Base-by-base conservation (phyloP, 2,113 vertebrate species). In the Nothobranchius kuhntae region DNA sequence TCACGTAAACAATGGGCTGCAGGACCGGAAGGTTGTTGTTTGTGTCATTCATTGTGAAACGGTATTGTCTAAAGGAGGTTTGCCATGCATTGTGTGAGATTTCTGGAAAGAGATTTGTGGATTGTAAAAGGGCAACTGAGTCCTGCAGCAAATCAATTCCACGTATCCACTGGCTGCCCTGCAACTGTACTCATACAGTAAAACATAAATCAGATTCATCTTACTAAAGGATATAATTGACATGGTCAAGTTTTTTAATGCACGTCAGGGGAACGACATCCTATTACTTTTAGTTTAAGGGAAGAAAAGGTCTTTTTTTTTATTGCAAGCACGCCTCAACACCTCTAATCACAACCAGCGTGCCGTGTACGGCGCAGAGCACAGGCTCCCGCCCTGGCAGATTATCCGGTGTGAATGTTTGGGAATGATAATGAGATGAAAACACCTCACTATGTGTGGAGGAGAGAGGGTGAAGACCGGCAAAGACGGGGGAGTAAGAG, bases 361-460 rank as follows among this genome's bases (percentile, higher is more conserved):
- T 78, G 83, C 77, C 81, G 86, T 80, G 82, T 75, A 74, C 48
- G 67, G 68, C 81, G 86, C 75, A 65, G 74, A 86, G 68, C 78
- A 80, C 72, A 64, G 80, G 73, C 71, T 76, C 80, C 85, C 65
- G 70, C 73, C 84, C 86, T 73, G 77, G 85, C 86, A 92, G 85
- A 90, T 91, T 87, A 91, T 91, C 84, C 75, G 48, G 74, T 84
- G 87, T 77, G 91, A 87, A 90, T 91, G 89, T 91, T 92, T 90
- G 84, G 78, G 85, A 92, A 91, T 90, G 89, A 91, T 92, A 92
- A 92, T 91, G 86, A 91, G 89, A 91, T 92, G 85, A 89, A 91
- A 91, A 91, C 80, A 88, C 83, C 81, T 82, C 83, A 78, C 78
- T 86, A 85, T 89, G 84, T 83, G 80, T 71, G 83, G 77, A 80